Conservation (phyloP, 2,797 vertebrate genomes). For the Ibycter americanus region DNA sequence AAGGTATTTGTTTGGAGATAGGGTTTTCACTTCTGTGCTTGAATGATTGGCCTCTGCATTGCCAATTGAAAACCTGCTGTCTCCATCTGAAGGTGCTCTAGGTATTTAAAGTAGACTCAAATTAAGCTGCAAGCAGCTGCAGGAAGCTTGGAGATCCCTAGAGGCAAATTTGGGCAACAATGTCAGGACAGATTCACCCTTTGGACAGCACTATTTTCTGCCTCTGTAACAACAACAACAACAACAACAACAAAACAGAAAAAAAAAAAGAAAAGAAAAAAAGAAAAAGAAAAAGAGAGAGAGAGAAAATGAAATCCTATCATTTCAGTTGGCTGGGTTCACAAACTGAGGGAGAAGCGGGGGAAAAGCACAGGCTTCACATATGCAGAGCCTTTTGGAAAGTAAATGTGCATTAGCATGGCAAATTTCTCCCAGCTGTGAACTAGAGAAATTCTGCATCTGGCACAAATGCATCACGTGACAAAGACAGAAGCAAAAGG, state of each 20-base stretch:
- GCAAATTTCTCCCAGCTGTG: not conserved
- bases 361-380: not conserved
- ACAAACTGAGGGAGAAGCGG: not conserved
- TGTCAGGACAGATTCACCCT: not conserved
- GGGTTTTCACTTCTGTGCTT: not conserved
- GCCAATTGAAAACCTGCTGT: not conserved
- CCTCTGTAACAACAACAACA: not conserved
- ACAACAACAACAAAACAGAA: no score
- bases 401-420: not conserved
- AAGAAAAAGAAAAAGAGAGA: no score
- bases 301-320: rapidly evolving
- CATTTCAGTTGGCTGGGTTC: not conserved
- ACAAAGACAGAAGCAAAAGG: not conserved
- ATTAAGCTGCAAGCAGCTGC: not conserved
- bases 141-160: not conserved
- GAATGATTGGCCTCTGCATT: not conserved
- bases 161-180: not conserved
- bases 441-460: not conserved
- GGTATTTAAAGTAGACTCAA: not conserved
- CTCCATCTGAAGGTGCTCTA: not conserved
- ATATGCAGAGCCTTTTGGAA: not conserved
- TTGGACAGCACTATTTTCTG: not conserved
- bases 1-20: not conserved
- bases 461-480: not conserved
- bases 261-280: no score